Base-by-base conservation (phyloP, 2,888 invertebrate species). In the Galerucella calmariensis region DNA sequence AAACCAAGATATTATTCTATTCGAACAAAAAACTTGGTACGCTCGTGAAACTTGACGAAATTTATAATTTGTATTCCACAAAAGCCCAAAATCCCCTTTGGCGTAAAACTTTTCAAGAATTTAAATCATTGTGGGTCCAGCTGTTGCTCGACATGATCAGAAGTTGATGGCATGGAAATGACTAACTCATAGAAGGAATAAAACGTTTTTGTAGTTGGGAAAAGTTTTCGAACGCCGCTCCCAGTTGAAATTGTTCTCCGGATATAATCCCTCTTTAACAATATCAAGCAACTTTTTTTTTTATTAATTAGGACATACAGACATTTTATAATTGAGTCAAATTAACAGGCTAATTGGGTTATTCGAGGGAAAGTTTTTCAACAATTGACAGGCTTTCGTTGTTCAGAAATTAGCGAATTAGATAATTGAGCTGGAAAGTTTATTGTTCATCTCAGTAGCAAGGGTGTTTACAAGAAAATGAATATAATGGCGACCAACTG, bases 61-160 rank as follows among this genome's bases (percentile, higher is more conserved):
- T 79, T 78, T 78, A 80, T 80, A 78, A 79, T 80, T 80, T 78
- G 80, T 80, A 79, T 79, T 78, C 80, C 67, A 44, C 73, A 59
- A 75, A 69, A 75, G 75, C 68, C 69, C 53, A 59, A 67, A 73
- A 73, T 72, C 69, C 72, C 77, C 63, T 46, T 16, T 53, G 78
- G 76, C 77, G 75, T 67, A 69, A 77, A 82, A 82, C 80, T 82
- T 80, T 75, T 53, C 16, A 73, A 76, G 79, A 81, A 79, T 80
- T 81, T 81, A 81, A 83, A 82, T 81, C 80, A 79, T 78, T 65
- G 79, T 77, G 73, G 76, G 78, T 79, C 80, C 82, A 83, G 81
- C 82, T 82, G 83, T 78, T 79, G 79, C 81, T 74, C 75, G 81
- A 82, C 81, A 78, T 75, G 81, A 82, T 82, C 80, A 81, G 78